A percentile compares a stretch with the other conserved stretches of the same genome.
These are phyloP conservation scores for Hydropotes inermis DNA, from an alignment of 2,113 vertebrate species.

Conservation along the genomic window DNA sequence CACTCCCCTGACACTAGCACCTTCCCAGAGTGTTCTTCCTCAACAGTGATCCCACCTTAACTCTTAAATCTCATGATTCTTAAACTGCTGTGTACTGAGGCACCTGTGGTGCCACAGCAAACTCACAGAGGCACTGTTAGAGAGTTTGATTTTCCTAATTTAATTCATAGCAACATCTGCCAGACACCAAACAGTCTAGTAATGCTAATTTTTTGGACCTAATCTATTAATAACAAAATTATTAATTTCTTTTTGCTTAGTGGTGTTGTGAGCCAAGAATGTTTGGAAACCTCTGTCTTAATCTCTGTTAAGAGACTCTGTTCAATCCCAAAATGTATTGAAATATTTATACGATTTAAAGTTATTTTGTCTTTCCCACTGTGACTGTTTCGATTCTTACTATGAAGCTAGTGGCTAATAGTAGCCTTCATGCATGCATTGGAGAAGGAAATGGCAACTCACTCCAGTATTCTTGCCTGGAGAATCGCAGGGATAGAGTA, in stretches of 20 bases:
- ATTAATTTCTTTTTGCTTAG: background rate
- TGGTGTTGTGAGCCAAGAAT: background rate
- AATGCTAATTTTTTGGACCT: background rate
- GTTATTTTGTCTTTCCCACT: background rate
- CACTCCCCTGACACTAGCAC: background rate
- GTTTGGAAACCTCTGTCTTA: background rate
- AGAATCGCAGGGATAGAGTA: background rate
- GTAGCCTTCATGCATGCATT: background rate
- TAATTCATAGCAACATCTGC: background rate
- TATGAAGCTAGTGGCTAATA: background rate
- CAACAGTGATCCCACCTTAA: background rate
- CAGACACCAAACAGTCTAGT: background rate
- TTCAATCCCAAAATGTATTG: background rate
- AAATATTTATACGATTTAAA: background rate
- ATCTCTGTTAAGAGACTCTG: background rate
- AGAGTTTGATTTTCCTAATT: background rate
- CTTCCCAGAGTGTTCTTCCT: background rate
- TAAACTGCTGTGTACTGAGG: background rate
- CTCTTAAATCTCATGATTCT: background rate
- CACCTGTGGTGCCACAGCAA: background rate
- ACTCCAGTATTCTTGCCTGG: background rate
- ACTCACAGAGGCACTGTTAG: background rate
- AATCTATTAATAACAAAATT: background rate
- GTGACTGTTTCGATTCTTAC: background rate
- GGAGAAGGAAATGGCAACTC: background rate